Base-by-base conservation (phyloP, 2,113 vertebrate genomes). In the Gymnocephalus cernua region DNA sequence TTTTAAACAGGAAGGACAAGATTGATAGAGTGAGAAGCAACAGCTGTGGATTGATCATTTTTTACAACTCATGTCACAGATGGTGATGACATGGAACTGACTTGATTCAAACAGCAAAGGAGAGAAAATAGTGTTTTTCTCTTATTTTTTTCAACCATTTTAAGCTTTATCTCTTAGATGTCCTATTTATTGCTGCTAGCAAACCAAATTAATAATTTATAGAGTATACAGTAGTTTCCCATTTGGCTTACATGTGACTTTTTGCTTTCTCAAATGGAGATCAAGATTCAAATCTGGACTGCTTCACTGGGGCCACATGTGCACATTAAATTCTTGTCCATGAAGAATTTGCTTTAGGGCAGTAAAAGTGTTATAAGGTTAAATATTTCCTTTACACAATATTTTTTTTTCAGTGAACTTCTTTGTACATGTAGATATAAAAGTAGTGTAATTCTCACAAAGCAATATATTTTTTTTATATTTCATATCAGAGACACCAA, bases 271-370 rank as follows among this genome's bases (percentile, higher is more conserved):
- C n/a, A 63, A 79, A 44, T 35, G 21, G 6, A 84, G 73, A 69
- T 78, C 77, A 64, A 61, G 23, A 64, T 63, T 90, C 62, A 82
- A 21, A 80, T 84, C 41, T 82, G 53, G 70, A 69, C 38, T 47
- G 45, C 78, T 51, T 59, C 32, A 48, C 27, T 50, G 50, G 41
- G 63, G 44, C 72, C 64, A 77, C 77, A 83, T 68, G 79, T 44
- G 32, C 21, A 3, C 10, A 59, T 19, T 18, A 51, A 67, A 82
- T 81, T 75, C 71, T 84, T 77, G 16, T 47, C 44, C 23, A 10
- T 56, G 27, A 48, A 79, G 77, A 89, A 91, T 89, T 83, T 85
- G 84, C 81, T 78, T 73, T 23, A 35, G 25, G 12, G 50, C 45
- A 66, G 89, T 85, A 85, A 87, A 82, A 74, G 51, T 48, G 63